Conservation (phyloP, 2,888 invertebrate genomes). For the Caenorhabditis sp. region DNA sequence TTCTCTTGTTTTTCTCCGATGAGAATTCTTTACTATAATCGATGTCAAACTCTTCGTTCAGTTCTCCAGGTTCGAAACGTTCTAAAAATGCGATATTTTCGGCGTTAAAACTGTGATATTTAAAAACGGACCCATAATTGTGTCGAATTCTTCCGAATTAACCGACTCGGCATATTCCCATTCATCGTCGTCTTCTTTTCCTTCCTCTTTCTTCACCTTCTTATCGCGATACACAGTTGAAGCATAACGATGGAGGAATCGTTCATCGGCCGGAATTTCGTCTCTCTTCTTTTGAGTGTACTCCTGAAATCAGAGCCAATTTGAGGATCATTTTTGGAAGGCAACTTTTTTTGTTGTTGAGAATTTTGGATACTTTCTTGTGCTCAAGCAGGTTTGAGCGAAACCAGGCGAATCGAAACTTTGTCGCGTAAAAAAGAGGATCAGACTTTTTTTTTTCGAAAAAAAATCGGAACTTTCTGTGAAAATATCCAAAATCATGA, state of each 20-base stretch:
- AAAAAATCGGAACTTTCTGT: too few relatives aligned
- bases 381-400: too few relatives aligned
- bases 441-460: too few relatives aligned
- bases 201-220: slow-evolving; percentile 33
- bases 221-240: slow-evolving; percentile 45
- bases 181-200: slow-evolving; percentile 74
- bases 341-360: too few relatives aligned
- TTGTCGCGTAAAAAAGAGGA: too few relatives aligned
- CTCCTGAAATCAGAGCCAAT: slow-evolving; percentile 48
- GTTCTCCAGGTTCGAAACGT: slow-evolving; percentile 72
- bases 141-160: slow-evolving; percentile 81
- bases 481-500: too few relatives aligned
- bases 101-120: neutral
- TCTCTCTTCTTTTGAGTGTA: slow-evolving; percentile 55
- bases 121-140: slow-evolving; percentile 74
- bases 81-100: slow-evolving; percentile 15
- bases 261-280: slow-evolving; percentile 87
- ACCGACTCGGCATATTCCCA: slow-evolving; percentile 80
- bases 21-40: slow-evolving; percentile 76
- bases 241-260: slow-evolving; percentile 79
- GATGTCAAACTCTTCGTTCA: slow-evolving; percentile 75
- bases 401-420: too few relatives aligned
- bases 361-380: too few relatives aligned
- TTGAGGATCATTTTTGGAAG: too few relatives aligned
- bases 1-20: slow-evolving; percentile 61